A percentile compares a stretch with the other conserved stretches of the same genome.
Evolutionary conservation across 2,888 invertebrate species (phyloP).

Genomic region (Crossocerus cetratus): DNA sequence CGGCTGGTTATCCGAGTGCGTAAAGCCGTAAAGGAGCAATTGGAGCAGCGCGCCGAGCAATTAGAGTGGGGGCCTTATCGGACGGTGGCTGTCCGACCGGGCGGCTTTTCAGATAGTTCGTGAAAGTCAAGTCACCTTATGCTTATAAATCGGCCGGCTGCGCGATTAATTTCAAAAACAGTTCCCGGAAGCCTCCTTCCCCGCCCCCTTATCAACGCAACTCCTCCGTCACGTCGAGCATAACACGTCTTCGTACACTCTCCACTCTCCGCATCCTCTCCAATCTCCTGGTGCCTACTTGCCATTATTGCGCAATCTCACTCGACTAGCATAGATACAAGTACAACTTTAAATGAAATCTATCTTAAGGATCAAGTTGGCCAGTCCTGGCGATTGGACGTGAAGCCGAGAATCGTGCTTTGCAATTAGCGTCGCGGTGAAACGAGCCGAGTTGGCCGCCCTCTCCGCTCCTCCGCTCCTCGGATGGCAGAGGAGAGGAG

Average conservation of each 20-base stretch:
- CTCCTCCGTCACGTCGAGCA: not conserved
- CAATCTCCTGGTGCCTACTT: too few relatives aligned
- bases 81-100: not conserved
- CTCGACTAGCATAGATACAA: too few relatives aligned
- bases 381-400: too few relatives aligned
- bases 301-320: too few relatives aligned
- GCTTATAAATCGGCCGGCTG: not conserved
- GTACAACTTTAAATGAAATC: too few relatives aligned
- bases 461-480: constrained; percentile 32
- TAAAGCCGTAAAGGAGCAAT: constrained; percentile 1
- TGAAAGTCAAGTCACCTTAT: too few relatives aligned
- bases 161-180: constrained; percentile 4
- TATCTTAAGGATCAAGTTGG: too few relatives aligned
- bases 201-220: not conserved
- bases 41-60: not conserved
- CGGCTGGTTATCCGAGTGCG: not conserved
- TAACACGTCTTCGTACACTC: not conserved
- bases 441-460: constrained; percentile 42
- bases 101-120: not conserved
- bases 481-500: constrained; percentile 11
- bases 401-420: constrained; percentile 7
- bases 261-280: not conserved
- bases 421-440: constrained; percentile 3
- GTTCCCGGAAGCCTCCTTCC: not conserved
- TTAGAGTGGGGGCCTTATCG: constrained; percentile 7